Evolutionary conservation across 2,797 vertebrate species (phyloP), one percentile per base, ranked within the genome.

Genomic region (Meda fulgida): DNA sequence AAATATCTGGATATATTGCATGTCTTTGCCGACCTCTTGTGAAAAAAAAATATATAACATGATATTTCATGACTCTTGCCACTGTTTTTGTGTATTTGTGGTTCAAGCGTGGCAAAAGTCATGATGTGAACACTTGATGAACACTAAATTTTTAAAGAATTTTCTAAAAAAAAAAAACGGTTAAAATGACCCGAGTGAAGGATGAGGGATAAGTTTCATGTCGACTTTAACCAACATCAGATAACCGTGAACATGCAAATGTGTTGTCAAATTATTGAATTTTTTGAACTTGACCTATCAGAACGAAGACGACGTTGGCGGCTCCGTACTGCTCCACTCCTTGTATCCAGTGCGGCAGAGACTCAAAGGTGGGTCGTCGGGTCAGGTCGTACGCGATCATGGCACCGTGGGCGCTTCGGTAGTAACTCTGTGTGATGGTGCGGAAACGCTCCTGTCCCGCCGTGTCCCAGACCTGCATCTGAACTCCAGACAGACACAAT

Each of bases 401-500:
- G 83, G 97, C 97, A 0, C 97, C 98, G 0, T 99, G 97, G 36
- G 98, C 98, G 0, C 97, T 98, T 81, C 97, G 97, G 89, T 99
- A 99, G 88, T 98, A 99, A 90, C 97, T 98, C 92, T 99, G 97
- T 7, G 98, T 98, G 93, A 99, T 97, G 80, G 98, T 98, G 55
- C 96, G 96, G 91, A 99, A 99, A 53, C 98, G 97, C 92, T 99
- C 98, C 91, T 99, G 98, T n/a, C 98, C 98, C 0, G 98, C 97
- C 0, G 98, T 99, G 94, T 99, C 98, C 98, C 98, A 99, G 72
- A 99, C 96, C 90, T 99, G 98, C 93, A 99, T 96, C 98, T 99
- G 94, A 38, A 78, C 71, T 78, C 21, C 51, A 80, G 11, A 18
- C 67, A 66, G 19, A 84, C 69, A 65, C 26, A 66, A 53, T 53